These are phyloP conservation scores for Agrotis segetum DNA, from an alignment of 2,888 invertebrate genomes.

Conservation along the genomic window DNA sequence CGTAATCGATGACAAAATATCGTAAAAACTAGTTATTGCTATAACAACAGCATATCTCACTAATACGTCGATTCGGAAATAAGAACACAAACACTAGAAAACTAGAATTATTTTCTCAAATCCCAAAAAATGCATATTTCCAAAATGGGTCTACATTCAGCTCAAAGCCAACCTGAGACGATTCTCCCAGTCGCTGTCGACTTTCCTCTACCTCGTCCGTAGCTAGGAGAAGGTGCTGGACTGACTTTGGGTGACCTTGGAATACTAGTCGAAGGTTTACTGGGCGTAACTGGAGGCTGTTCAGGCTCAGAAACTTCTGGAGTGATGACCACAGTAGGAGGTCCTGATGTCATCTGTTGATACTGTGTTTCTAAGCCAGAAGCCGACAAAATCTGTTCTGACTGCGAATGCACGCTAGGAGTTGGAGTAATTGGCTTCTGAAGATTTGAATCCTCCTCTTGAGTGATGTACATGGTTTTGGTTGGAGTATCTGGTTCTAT, in stretches of 20 bases:
- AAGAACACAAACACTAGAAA: slow-evolving; percentile 19
- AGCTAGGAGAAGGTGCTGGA: slow-evolving; percentile 79
- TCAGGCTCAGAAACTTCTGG: slow-evolving; percentile 49
- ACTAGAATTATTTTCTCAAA: slow-evolving; percentile 13
- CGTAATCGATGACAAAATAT: slow-evolving; percentile 23
- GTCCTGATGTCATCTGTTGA: slow-evolving; percentile 64
- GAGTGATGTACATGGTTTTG: slow-evolving; percentile 79
- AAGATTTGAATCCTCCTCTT: slow-evolving; percentile 79
- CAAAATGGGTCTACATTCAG: slow-evolving; percentile 10
- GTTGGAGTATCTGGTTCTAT: slow-evolving; percentile 82
- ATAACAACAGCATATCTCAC: slow-evolving; percentile 77
- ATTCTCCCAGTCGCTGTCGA: slow-evolving; percentile 94
- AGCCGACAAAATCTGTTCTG: slow-evolving; percentile 85
- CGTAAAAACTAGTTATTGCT: slow-evolving; percentile 77
- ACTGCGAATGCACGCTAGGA: slow-evolving; percentile 73
- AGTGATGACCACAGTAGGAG: slow-evolving; percentile 53
- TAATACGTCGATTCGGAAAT: slow-evolving; percentile 74
- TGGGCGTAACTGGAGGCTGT: slow-evolving; percentile 20
- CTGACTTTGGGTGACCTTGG: slow-evolving; percentile 80
- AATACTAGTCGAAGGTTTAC: slow-evolving; percentile 60
- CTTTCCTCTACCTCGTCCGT: slow-evolving; percentile 91
- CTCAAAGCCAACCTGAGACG: slow-evolving; percentile 93
- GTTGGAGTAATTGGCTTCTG: slow-evolving; percentile 85
- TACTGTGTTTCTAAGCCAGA: slow-evolving; percentile 79
- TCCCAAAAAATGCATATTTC: not conserved